phyloP scores from a whole-genome alignment of 1,140 invertebrate species.

The Scaptomyza hsui region DNA sequence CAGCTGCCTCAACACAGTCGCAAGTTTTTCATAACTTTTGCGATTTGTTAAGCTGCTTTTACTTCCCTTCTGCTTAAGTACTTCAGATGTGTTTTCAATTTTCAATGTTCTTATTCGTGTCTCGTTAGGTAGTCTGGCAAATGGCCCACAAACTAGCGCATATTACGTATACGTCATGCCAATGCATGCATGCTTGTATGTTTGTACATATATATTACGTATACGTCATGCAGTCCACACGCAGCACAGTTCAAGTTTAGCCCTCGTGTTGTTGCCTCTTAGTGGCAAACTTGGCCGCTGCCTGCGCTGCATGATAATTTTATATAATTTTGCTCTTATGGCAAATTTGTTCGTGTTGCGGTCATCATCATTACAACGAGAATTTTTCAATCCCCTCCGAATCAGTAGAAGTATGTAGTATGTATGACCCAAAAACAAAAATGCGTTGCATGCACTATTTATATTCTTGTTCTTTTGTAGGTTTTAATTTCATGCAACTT shows the following conservation, averaged over 20 bases:
- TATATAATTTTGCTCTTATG: constrained; percentile 70
- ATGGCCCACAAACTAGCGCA: constrained; percentile 53
- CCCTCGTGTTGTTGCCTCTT: constrained; percentile 52
- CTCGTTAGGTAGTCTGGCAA: constrained; percentile 46
- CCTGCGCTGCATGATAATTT: constrained; percentile 79
- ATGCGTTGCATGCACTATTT: constrained; percentile 60
- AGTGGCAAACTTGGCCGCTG: constrained; percentile 64
- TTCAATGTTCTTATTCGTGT: constrained; percentile 10
- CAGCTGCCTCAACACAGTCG: constrained; percentile 50
- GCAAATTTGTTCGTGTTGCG: constrained; percentile 49
- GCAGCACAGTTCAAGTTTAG: constrained; percentile 47
- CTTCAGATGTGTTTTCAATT: constrained; percentile 19
- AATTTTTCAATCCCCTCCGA: background rate
- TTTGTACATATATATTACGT: constrained; percentile 46
- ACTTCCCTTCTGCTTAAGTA: constrained; percentile 20
- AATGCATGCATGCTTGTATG: too few relatives aligned
- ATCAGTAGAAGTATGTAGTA: constrained; percentile 1
- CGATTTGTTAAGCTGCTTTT: constrained; percentile 59
- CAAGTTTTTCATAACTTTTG: constrained; percentile 67
- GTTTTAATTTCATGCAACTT: constrained; percentile 57
- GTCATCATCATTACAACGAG: constrained; percentile 34
- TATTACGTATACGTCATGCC: constrained; percentile 70
- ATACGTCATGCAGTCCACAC: constrained; percentile 56
- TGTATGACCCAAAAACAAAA: constrained; percentile 24
- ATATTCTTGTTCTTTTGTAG: constrained; percentile 8